Base-by-base conservation (phyloP, 2,888 invertebrate genomes). In the Sphaerophoria rueppellii region DNA sequence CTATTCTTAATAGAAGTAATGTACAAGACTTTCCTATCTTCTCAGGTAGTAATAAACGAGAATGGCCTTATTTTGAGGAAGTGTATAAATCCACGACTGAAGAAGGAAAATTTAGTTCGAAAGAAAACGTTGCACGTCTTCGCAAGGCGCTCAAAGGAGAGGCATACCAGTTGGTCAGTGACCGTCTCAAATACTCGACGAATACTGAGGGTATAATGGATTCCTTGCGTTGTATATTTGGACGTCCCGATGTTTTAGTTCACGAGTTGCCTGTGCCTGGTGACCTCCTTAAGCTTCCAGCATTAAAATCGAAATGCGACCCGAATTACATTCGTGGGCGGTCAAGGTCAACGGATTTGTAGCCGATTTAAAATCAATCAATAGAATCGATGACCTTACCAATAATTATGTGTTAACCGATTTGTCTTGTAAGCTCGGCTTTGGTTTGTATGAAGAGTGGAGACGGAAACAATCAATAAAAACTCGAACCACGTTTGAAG, bases 281-380 rank as follows among this genome's bases (percentile, higher is more conserved):
- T 43, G 60, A 40, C 24, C 43, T 60, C 9, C 43, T 60, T 12
- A 40, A 60, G 6, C 60, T 60, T 40, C 60, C 40, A 11, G 16
- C 60, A 11, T 60, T 60, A n/a, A 60, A 60, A 9, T 60, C 60
- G 12, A 60, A 60, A 37, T 40, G 60, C 24, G 60, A 60, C 24
- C 60, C 60, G 12, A 60, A 55, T 34, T 55, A 34, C 35, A 55
- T 55, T 12, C 12, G 35, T 55, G 55, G 55, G 55, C 34, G 32
- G 55, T 55, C 35, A 55, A 55, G 12, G 55, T 55, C 6, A 55
- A 55, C n/a, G 55, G 34, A 32, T 54, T 54, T 54, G 54, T 54
- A 5, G 54, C 54, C 34, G 54, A 54, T 32, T 24, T 54, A 0
- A 55, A 55, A n/a, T 55, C 55, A 11, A 55, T 55, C n/a, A 55